Evolutionary conservation across 2,797 vertebrate species (phyloP).

Genomic region (Gambusia yucatana): DNA sequence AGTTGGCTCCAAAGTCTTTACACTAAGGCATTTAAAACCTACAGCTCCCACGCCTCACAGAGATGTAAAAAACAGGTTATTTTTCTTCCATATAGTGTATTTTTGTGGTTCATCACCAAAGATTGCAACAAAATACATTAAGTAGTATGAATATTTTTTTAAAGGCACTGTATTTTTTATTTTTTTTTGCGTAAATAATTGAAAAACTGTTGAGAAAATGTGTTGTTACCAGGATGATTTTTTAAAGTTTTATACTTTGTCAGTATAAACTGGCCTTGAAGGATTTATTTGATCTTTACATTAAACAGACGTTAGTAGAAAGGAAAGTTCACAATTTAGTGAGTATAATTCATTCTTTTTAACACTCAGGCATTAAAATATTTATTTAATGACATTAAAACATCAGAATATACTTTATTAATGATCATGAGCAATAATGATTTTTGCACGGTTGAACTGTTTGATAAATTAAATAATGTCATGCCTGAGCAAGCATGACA

Average conservation of each 20-base stretch:
- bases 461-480: background rate
- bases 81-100: background rate
- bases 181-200: background rate
- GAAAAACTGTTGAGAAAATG: background rate
- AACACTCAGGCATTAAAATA: background rate
- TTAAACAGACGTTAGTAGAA: background rate
- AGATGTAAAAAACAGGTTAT: background rate
- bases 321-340: background rate
- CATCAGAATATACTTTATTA: background rate
- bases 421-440: background rate
- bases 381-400: background rate
- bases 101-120: background rate
- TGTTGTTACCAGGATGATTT: background rate
- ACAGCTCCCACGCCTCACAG: background rate
- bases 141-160: background rate
- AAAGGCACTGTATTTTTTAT: background rate
- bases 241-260: background rate
- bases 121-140: background rate
- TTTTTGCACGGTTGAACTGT: background rate
- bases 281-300: constrained; percentile 1
- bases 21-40: background rate
- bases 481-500: too few species aligned
- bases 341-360: background rate
- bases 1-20: background rate
- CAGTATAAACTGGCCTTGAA: background rate